Base-by-base conservation (phyloP, 1,140 invertebrate genomes). In the Apis cerana region DNA sequence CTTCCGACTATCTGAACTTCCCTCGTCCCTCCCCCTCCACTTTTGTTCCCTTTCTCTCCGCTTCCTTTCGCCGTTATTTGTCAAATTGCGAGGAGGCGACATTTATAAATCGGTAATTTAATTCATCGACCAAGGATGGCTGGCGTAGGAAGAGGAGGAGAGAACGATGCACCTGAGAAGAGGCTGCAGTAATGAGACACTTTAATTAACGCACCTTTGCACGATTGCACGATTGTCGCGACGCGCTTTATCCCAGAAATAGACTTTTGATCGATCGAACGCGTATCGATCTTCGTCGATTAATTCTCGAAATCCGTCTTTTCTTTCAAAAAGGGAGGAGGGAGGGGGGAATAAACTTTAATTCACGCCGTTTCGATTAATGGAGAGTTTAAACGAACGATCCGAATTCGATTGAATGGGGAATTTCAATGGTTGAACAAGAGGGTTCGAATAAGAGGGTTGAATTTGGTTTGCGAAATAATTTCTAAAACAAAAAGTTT, bases 131-230 rank as follows among this genome's bases (percentile, higher is more conserved):
- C 33, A 43, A 43, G 4, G 48, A 19, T 33, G 61, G 23, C 48
- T n/a, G n/a, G n/a, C n/a, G n/a, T n/a, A n/a, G 59, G 17, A 50
- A 21, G 52, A 56, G 23, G 48, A n/a, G 12, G 27, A 10, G 50
- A 50, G 67, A 56, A 11, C 27, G 65, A 65, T 61, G 33, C 33
- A 33, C 33, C 33, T 33, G 33, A 48, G 13, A 12, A 64, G 67
- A 62, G 15, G 5, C 48, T 7, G 4, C 67, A 74, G 80, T 88
- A 88, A 88, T 85, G 83, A 88, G 86, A 88, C 77, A 74, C 79
- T 88, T 88, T 88, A 88, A 88, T 88, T 88, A 88, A 88, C 83
- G 69, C 83, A 85, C 83, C 80, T 85, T 79, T 79, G 56, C 71
- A 59, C 67, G 43, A 48, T 79, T 79, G 56, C 71, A 59, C 67